Evolutionary conservation across 2,888 invertebrate genomes (phyloP), one percentile per base, ranked within the genome.

Genomic region (Drosophila kanekoi): DNA sequence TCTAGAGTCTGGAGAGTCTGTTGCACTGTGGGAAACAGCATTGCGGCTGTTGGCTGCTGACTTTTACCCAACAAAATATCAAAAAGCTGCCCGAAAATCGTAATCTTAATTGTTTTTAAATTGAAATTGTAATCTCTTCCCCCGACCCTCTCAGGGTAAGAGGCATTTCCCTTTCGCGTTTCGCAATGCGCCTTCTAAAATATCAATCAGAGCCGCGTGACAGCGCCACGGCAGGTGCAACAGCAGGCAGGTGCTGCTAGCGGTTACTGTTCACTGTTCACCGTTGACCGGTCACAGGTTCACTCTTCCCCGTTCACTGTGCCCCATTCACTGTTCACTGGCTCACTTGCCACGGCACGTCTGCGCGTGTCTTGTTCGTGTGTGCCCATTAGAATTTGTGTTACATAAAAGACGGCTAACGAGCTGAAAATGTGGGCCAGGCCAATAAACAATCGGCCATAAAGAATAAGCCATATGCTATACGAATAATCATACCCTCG

Each of bases 91-190:
- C 28, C 28, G 51, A 77, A 67, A 81, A 80, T 67, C 69, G 68
- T 72, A 78, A 84, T 81, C 75, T 89, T 84, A 89, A 84, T 84
- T 76, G 72, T 56, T 72, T 81, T 81, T 84, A 81, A 87, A 89
- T 84, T 84, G 72, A 87, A 84, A 76, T 75, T 68, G 49, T 75
- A 87, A 65, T 81, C 63, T n/a, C n/a, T n/a, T n/a, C 23, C 8
- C 23, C 8, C 23, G 6, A 28, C 28, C 1, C 23, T 38, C 6
- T 23, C 56, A 44, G 47, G 81, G 89, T 83, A 86, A 83, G 83
- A 88, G 87, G 65, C 57, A 84, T 88, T 83, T 88, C 87, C 81
- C 87, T 87, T 83, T 83, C 68, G 41, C 51, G 32, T 79, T 79
- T 68, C 59, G 61, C 83, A 70, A 82, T 58, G 60, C 49, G 28